Conservation (phyloP, 2,113 vertebrate species). For the Setophaga petechia region DNA sequence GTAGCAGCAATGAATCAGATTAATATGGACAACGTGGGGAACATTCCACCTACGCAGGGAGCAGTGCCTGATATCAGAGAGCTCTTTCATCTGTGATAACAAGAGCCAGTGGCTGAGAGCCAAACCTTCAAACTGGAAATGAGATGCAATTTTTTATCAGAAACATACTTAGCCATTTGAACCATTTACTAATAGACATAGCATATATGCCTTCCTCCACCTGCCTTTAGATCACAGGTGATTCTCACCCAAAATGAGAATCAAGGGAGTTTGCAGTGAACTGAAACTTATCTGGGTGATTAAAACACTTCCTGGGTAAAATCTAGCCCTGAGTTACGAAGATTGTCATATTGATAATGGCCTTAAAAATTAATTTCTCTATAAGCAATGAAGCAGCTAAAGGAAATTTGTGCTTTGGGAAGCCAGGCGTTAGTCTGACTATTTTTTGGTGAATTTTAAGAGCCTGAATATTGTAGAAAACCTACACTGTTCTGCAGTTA, state of each 20-base stretch:
- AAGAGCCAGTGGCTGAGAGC: neutral
- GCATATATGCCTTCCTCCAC: neutral
- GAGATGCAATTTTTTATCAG: neutral
- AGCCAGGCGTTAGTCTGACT: neutral
- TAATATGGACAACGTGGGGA: constrained; percentile 20
- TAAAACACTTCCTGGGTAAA: neutral
- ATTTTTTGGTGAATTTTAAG: neutral
- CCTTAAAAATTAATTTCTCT: neutral
- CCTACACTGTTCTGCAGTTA: neutral
- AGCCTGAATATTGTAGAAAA: neutral
- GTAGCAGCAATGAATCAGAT: constrained; percentile 22
- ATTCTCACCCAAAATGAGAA: neutral
- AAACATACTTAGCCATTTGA: neutral
- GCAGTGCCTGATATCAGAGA: constrained; percentile 9
- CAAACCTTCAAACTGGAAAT: constrained; percentile 26
- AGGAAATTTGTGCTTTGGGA: neutral
- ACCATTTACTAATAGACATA: neutral
- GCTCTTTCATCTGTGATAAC: constrained; percentile 37
- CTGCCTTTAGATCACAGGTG: neutral
- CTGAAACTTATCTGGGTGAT: neutral
- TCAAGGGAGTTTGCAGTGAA: neutral
- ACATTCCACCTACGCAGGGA: constrained; percentile 30
- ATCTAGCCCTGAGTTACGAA: neutral
- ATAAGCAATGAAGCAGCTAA: neutral
- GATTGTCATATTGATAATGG: neutral